Evolutionary conservation across 1,140 invertebrate genomes (phyloP), one percentile per base, ranked within the genome.

Genomic region (Eueides isabella): DNA sequence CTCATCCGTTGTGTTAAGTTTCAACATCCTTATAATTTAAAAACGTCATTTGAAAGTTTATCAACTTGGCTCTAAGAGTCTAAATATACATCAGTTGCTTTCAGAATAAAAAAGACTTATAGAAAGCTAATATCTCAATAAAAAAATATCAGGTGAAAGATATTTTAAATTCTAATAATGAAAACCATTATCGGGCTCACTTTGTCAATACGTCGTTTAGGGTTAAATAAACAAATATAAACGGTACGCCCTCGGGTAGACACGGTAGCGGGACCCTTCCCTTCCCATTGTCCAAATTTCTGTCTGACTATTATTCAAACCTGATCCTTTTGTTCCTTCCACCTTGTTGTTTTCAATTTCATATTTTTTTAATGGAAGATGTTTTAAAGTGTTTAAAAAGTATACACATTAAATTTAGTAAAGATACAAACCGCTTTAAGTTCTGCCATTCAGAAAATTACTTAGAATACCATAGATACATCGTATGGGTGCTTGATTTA

Each of bases 301-400:
- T 74, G 61, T 41, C 65, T 68, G 30, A 66, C 72, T 55, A 74
- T 77, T 77, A 61, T 74, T 61, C 23, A n/a, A 67, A 61, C 33
- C 23, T 35, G 48, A 69, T 61, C 35, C 70, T 71, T 72, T 76
- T 76, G 70, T 65, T 26, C 31, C 64, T 55, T 1, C n/a, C 19
- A 48, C 9, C n/a, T 48, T 48, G 23, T 55, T 23, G 0, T 12
- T 23, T 26, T 12, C 3, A 55, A 55, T 14, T 23, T 26, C 1
- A n/a, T 55, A 26, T 26, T 55, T 55, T 44, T 55, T 26, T 19
- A 48, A 48, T 48, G 2, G n/a, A 23, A 48, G n/a, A 48, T 48
- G n/a, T 19, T 44, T 44, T 2, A 16, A 16, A 44, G n/a, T 16
- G 12, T 38, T 33, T 0, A 33, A 33, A 33, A 0, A 33, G 11